Evolutionary conservation across 2,888 invertebrate species (phyloP).

Genomic region (Aphodius sticticus): DNA sequence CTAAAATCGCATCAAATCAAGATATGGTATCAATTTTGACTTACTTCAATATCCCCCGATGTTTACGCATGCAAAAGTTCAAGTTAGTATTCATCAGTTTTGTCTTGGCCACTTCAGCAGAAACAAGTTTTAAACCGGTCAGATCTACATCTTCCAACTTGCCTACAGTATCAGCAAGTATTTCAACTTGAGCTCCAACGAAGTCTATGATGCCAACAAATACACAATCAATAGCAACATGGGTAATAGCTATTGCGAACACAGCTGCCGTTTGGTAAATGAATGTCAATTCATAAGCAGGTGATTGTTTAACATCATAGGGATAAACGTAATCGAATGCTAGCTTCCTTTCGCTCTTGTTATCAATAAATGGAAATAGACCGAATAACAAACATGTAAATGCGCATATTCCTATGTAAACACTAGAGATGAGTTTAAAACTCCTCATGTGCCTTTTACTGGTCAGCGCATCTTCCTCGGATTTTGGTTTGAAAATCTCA

Average conservation of each 20-base stretch:
- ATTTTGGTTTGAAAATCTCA: conserved; percentile 40
- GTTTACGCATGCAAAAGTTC: conserved; percentile 41
- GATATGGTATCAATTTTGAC: not conserved
- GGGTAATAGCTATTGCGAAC: conserved; percentile 60
- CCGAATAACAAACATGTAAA: conserved; percentile 52
- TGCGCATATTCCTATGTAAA: conserved; percentile 47
- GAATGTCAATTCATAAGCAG: conserved; percentile 61
- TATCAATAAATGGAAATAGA: conserved; percentile 52
- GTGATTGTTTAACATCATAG: conserved; percentile 58
- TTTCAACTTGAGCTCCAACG: conserved; percentile 60
- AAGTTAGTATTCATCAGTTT: conserved; percentile 41
- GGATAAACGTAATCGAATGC: conserved; percentile 60
- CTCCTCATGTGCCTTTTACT: conserved; percentile 44
- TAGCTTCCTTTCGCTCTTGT: conserved; percentile 39
- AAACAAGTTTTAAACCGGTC: not conserved
- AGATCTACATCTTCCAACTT: conserved; percentile 34
- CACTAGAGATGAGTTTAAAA: conserved; percentile 44
- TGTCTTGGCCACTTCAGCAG: conserved; percentile 31
- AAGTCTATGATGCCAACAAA: conserved; percentile 62
- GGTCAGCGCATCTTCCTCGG: conserved; percentile 43
- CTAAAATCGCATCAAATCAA: not conserved
- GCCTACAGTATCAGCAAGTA: conserved; percentile 58
- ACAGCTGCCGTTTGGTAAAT: conserved; percentile 62
- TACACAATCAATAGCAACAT: conserved; percentile 63
- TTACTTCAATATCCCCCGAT: conserved; percentile 42